These are phyloP conservation scores for Porites evermanni DNA, from an alignment of 92 coral and sea anemone species.

Conservation along the genomic window DNA sequence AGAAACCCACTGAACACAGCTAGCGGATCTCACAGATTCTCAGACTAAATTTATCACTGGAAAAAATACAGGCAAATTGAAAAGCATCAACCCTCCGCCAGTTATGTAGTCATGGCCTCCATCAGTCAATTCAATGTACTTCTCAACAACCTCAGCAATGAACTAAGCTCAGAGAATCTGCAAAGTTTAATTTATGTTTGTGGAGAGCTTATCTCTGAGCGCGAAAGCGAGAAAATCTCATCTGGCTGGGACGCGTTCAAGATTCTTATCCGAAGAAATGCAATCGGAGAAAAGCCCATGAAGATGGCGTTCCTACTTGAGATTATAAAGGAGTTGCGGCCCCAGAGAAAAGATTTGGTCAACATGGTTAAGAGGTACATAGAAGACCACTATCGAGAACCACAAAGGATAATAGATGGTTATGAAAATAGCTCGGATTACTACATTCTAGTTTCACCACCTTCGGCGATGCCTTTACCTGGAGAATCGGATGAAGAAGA, in stretches of 20 bases:
- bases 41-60: no score
- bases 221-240: slow-evolving; percentile 52
- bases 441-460: neutral
- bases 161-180: slow-evolving; percentile 65
- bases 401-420: slow-evolving; percentile 6
- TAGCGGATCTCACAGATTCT: no score
- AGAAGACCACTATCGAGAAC: slow-evolving; percentile 37
- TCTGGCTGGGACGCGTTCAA: slow-evolving; percentile 73
- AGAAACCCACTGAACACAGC: no score
- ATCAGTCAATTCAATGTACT: slow-evolving; percentile 75
- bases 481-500: neutral
- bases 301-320: slow-evolving; percentile 61
- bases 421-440: slow-evolving; percentile 8
- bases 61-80: no score
- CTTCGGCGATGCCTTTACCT: neutral
- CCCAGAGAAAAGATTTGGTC: slow-evolving; percentile 73
- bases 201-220: slow-evolving; percentile 59
- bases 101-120: neutral
- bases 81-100: no score
- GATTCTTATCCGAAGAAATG: slow-evolving; percentile 62
- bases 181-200: slow-evolving; percentile 77
- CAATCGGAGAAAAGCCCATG: slow-evolving; percentile 67
- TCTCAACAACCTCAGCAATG: slow-evolving; percentile 84
- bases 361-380: slow-evolving; percentile 65
- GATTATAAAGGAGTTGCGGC: slow-evolving; percentile 69